These are phyloP conservation scores for Frankliniella fusca DNA, from an alignment of 2,888 invertebrate species.

Conservation along the genomic window DNA sequence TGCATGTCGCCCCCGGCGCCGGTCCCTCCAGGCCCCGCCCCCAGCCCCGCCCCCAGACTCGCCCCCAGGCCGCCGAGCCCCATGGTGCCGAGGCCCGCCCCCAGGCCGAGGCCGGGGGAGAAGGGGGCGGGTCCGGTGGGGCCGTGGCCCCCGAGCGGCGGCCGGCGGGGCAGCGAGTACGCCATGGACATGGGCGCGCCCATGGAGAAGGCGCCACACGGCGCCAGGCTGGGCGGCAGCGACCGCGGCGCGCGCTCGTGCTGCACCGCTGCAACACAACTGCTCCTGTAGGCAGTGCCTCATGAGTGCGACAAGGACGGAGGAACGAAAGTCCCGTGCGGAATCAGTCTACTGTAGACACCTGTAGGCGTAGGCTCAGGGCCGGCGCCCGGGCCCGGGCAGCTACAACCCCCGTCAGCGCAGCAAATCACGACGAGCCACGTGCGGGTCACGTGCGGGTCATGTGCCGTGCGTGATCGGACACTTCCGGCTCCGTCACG, in stretches of 20 bases:
- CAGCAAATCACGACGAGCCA: no score
- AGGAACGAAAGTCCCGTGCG: no score
- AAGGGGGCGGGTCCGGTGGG: conserved; percentile 44
- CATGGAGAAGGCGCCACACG: conserved; percentile 36
- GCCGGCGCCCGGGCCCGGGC: no score
- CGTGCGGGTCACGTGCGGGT: no score
- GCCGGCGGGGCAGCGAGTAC: conserved; percentile 37
- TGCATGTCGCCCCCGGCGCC: conserved; percentile 39
- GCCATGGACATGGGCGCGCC: conserved; percentile 29
- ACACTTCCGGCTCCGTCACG: no score
- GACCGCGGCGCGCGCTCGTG: conserved; percentile 80
- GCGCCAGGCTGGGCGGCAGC: conserved; percentile 35
- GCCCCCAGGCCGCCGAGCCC: conserved; percentile 26
- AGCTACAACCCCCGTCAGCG: no score
- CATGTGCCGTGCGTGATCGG: no score
- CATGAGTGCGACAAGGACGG: no score
- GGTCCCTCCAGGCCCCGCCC: neutral
- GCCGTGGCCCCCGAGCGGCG: conserved; percentile 50
- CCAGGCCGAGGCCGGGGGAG: conserved; percentile 42
- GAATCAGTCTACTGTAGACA: no score
- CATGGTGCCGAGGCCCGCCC: neutral
- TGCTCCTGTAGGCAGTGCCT: no score
- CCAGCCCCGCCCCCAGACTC: conserved; percentile 1
- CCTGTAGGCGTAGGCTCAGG: no score
- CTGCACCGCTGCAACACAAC: conserved; percentile 69